A percentile compares a stretch with the other conserved stretches of the same genome.
These are phyloP conservation scores for Pardosa pseudoannulata DNA, from an alignment of 2,888 invertebrate genomes.

Conservation along the genomic window DNA sequence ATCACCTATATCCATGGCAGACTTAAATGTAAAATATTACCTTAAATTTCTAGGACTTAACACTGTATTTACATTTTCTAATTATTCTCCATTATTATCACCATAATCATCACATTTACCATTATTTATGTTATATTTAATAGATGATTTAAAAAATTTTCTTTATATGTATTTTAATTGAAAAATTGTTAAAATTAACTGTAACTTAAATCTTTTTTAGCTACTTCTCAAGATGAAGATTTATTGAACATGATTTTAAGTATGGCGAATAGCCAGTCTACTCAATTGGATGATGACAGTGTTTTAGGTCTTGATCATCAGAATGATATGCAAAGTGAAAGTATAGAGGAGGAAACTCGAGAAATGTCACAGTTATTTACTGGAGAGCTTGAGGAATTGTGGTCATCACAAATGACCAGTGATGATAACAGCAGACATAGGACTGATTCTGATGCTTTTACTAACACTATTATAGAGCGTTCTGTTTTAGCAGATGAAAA, in stretches of 20 bases:
- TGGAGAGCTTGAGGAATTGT: conserved; percentile 18
- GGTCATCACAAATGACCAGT: not conserved
- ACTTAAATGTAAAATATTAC: too few species aligned
- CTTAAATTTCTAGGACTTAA: too few species aligned
- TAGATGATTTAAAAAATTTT: too few species aligned
- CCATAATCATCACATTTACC: too few species aligned
- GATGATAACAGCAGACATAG: not conserved
- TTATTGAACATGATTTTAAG: conserved; percentile 52
- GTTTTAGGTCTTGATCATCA: conserved; percentile 32
- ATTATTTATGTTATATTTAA: too few species aligned
- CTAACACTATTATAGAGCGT: not conserved
- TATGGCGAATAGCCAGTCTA: conserved; percentile 11
- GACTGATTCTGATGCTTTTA: not conserved
- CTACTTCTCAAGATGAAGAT: conserved; percentile 64
- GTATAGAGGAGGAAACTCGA: conserved; percentile 76
- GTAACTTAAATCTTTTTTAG: conserved; percentile 21
- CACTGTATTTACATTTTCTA: too few species aligned
- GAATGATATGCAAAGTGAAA: conserved; percentile 77
- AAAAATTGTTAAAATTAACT: too few species aligned
- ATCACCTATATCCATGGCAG: too few species aligned
- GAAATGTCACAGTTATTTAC: conserved; percentile 73
- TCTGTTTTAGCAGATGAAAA: not conserved
- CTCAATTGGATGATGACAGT: conserved; percentile 56
- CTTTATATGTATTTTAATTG: too few species aligned
- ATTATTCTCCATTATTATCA: too few species aligned